These are phyloP conservation scores for Helostoma temminkii DNA, from an alignment of 2,797 vertebrate species.

Conservation along the genomic window DNA sequence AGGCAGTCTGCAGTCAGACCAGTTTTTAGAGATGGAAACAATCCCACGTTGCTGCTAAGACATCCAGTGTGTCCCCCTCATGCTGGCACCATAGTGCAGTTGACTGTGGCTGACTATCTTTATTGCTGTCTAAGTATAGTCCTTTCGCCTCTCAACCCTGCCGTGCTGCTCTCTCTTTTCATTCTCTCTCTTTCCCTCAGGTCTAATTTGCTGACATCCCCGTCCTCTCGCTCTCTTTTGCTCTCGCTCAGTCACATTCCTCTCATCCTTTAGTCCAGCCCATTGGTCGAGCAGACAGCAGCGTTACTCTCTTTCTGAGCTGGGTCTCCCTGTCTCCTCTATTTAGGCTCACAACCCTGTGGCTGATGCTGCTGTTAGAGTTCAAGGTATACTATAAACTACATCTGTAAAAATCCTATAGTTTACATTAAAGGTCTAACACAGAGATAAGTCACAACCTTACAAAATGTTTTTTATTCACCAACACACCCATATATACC, in stretches of 20 bases:
- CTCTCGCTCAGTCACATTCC: constrained; percentile 55
- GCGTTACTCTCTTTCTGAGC: constrained; percentile 35
- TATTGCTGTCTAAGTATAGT: constrained; percentile 66
- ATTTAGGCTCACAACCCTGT: constrained; percentile 73
- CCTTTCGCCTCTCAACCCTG: constrained; percentile 51
- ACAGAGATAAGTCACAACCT: too few relatives aligned
- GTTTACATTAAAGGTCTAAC: too few relatives aligned
- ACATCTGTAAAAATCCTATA: neutral
- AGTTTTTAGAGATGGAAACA: constrained; percentile 10
- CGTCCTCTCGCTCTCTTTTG: constrained; percentile 32
- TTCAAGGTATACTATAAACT: constrained; percentile 23
- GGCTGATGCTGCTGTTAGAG: constrained; percentile 49
- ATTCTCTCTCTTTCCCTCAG: constrained; percentile 42
- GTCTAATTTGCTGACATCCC: constrained; percentile 66
- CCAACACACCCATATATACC: too few relatives aligned
- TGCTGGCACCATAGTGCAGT: constrained; percentile 38
- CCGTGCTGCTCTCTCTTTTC: constrained; percentile 34
- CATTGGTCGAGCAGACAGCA: constrained; percentile 53
- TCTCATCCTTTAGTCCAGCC: constrained; percentile 60
- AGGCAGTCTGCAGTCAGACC: constrained; percentile 26
- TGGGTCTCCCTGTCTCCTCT: constrained; percentile 65
- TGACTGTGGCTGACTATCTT: constrained; percentile 55
- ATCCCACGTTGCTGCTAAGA: constrained; percentile 40
- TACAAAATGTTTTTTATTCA: too few relatives aligned
- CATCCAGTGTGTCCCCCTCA: constrained; percentile 38